Evolutionary conservation across 2,888 invertebrate species (phyloP).

Genomic region (Stenurella melanura): DNA sequence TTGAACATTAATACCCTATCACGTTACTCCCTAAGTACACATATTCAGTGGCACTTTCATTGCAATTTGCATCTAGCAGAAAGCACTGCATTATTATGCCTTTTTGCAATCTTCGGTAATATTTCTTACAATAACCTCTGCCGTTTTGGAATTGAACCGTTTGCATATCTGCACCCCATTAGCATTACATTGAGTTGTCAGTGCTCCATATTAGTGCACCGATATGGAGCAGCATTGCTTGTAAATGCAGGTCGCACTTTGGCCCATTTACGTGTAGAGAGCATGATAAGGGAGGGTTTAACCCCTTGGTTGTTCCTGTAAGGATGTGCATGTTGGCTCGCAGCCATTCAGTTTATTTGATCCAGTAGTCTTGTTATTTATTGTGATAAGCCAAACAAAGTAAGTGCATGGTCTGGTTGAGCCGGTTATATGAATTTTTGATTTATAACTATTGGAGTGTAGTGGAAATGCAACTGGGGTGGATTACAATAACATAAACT

Average conservation of each 20-base stretch:
- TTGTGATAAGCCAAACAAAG: slow-evolving; percentile 57
- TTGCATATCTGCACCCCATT: slow-evolving; percentile 4
- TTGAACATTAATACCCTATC: too few species aligned
- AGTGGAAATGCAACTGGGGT: slow-evolving; percentile 40
- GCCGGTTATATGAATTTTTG: slow-evolving; percentile 55
- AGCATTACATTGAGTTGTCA: slow-evolving; percentile 19
- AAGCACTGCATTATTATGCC: too few species aligned
- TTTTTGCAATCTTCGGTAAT: too few species aligned
- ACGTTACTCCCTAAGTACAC: too few species aligned
- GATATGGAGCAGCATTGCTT: slow-evolving; percentile 45
- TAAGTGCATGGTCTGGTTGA: slow-evolving; percentile 51
- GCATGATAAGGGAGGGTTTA: slow-evolving; percentile 57
- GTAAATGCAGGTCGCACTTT: slow-evolving; percentile 59
- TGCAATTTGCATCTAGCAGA: too few species aligned
- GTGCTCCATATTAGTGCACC: slow-evolving; percentile 24
- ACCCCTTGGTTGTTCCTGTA: slow-evolving; percentile 45
- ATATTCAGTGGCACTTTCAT: too few species aligned
- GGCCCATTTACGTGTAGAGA: slow-evolving; percentile 60
- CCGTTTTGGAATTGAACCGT: not conserved
- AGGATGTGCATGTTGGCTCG: slow-evolving; percentile 58
- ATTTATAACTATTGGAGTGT: slow-evolving; percentile 56
- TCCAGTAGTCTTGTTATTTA: slow-evolving; percentile 63
- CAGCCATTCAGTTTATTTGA: slow-evolving; percentile 62
- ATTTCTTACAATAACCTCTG: too few species aligned
- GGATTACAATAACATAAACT: not conserved